Evolutionary conservation across 30 jellyfish, hydroid and myxozoan genomes (phyloP), one percentile per base, ranked within the genome.

Genomic region (Catostylus mosaicus): DNA sequence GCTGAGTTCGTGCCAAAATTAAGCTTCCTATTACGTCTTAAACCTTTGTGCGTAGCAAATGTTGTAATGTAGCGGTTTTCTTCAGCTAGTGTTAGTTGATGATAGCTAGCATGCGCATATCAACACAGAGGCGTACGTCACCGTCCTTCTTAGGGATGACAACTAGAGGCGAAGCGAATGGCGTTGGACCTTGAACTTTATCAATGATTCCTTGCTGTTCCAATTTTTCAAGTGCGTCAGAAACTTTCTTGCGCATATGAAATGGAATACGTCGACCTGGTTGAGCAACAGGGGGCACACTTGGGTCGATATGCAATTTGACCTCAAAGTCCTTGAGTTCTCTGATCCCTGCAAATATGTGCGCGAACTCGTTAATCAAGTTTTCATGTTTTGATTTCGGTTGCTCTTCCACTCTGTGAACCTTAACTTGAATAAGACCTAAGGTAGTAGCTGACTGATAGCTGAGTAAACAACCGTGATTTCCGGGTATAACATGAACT

Each of bases 101-200:
- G 84, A 27, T 72, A 72, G 2, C 84, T 71, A 46, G 84, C 60
- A 31, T 40, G 62, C 91, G 72, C 96, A 86, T 86, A 26, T 76
- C 96, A 20, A 86, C 91, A 69, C 96, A 86, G 24, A 76, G 23
- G 11, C 91, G 91, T 1, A 86, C 62, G 14, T 43, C 62, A 26
- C 84, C 74, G 52, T 86, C 91, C 46, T 77, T 77, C 73, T 86
- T 86, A 9, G 96, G 91, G 24, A 77, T 85, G 2, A 56, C 37
- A 6, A 64, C 96, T 1, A 86, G 5, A 23, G 96, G 91, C 12
- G 80, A 69, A 9, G 77, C 87, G 87, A 87, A 86, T 8, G 86
- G 65, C 14, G 54, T 40, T 5, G 54, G 54, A 14, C 54, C 54
- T 5, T 7, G 7, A 14, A 14, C 54, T 40, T 40, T 40, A n/a